Evolutionary conservation across 2,888 invertebrate genomes (phyloP), one percentile per base, ranked within the genome.

Genomic region (Morpho deidamia): DNA sequence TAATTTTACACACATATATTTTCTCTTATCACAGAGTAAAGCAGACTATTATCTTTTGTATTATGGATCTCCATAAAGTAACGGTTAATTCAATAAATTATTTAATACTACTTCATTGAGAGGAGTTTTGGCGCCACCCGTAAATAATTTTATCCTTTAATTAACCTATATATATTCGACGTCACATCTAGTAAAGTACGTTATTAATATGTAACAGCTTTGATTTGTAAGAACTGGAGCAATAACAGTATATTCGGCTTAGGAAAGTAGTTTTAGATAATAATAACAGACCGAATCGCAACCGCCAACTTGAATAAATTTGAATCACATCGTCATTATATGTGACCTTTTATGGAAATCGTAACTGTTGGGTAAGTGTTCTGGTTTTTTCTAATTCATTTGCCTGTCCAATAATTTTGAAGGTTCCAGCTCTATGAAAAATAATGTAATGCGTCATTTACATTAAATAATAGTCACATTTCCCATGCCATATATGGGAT

Each of bases 151-250:
- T 7, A 7, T 14, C 9, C 14, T 45, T 7, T 8, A 44, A 38
- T n/a, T 46, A 38, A 46, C 10, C 38, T 38, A 46, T 47, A 39
- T 47, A 47, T 47, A 47, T 47, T 47, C 47, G 32, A 47, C 38
- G 14, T 11, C 39, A 39, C 47, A 33, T 40, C 39, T 40, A 39
- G 38, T 47, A 39, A 47, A 47, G 38, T 39, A 47, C 47, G 38
- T 43, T 47, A 47, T 47, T 47, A 47, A 47, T 47, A 47, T 47
- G 47, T 47, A 47, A 47, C 47, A 47, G 39, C 23, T 8, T 47
- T 32, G 32, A 39, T 47, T 32, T 47, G 32, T 47, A 39, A 11
- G 9, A 39, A 33, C 23, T 14, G 39, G 11, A 11, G 39, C 2
- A 39, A 47, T 32, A 47, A 39, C 32, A 40, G 32, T 32, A 47